Evolutionary conservation across 2,888 invertebrate genomes (phyloP), one percentile per base, ranked within the genome.

Genomic region (Polietes domitor): DNA sequence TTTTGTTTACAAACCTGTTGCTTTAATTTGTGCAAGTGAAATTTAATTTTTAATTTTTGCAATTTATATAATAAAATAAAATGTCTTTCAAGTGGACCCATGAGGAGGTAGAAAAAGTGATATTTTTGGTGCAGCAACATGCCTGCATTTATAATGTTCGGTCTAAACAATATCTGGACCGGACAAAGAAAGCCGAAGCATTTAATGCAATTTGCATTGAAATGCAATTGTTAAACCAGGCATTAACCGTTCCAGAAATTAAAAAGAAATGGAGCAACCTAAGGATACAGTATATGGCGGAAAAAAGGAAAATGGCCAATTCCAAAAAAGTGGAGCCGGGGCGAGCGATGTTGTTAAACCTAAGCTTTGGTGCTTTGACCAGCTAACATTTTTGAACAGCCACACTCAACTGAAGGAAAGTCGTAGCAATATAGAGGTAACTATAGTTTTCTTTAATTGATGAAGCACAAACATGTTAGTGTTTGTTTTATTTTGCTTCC

Each of bases 101-200:
- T 19, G 78, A 58, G 4, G 55, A 77, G 19, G 55, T 77, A 15
- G 72, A 63, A 78, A 47, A 78, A 58, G 24, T 78, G 43, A 65
- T 78, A 50, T 26, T 19, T 55, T 65, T 19, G 12, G 21, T 79
- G 10, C 28, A 74, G 65, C 43, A 58, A 55, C 32, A 79, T 41
- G 26, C 65, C 1, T 79, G 79, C 24, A 41, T 79, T 41, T 79
- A 79, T 28, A 68, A 74, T 68, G 55, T 74, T 4, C 63, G 37
- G 43, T 68, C 28, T 15, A 15, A 21, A 1, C 50, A 79, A 55
- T 79, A 79, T 55, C 41, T 79, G 12, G 70, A 79, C 47, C 63
- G 79, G 19, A 41, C 17, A 24, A 79, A 79, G 10, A 74, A 74
- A 43, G 32, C 70, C 12, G n/a, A 70, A 61, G 70, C 75, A 0